Percentiles rank a stretch among this genome's conserved stretches.
Evolutionary conservation across 2,797 vertebrate species (phyloP).

Genomic region (Naso thynnoides): DNA sequence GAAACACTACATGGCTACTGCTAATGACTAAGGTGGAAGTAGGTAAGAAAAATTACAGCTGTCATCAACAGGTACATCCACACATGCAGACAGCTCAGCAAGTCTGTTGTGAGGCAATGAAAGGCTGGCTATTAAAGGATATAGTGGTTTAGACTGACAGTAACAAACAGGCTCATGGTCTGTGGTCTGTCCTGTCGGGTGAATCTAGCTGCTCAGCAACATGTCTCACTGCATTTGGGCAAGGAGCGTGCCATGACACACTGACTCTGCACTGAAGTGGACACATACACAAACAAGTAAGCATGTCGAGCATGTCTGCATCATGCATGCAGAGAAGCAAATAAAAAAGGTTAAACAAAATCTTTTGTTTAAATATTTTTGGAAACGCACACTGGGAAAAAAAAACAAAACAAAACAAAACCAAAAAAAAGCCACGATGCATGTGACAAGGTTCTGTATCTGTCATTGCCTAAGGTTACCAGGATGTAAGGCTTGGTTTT

Average conservation of each 20-base stretch:
- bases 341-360: background rate
- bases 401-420: background rate
- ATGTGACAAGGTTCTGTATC: slow-evolving; percentile 37
- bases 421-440: slow-evolving; percentile 10
- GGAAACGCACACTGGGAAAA: background rate
- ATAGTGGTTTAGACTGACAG: slow-evolving; percentile 53
- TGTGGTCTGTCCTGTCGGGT: slow-evolving; percentile 31
- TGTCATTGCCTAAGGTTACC: slow-evolving; percentile 31
- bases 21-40: slow-evolving; percentile 13
- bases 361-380: slow-evolving; percentile 6
- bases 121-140: slow-evolving; percentile 64
- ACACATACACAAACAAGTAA: background rate
- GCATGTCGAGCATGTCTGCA: background rate
- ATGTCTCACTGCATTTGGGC: slow-evolving; percentile 40
- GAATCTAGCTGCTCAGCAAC: slow-evolving; percentile 61
- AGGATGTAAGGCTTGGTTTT: slow-evolving; percentile 37
- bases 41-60: slow-evolving; percentile 19
- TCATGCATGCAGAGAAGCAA: background rate
- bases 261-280: background rate
- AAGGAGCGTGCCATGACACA: background rate
- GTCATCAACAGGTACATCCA: slow-evolving; percentile 13
- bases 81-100: slow-evolving; percentile 21
- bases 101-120: slow-evolving; percentile 25
- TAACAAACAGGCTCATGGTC: slow-evolving; percentile 53
- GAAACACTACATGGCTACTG: slow-evolving; percentile 30